Percentiles rank a stretch among this genome's conserved stretches.
These are phyloP conservation scores for Volucella bombylans DNA, from an alignment of 2,888 invertebrate species.

Conservation along the genomic window DNA sequence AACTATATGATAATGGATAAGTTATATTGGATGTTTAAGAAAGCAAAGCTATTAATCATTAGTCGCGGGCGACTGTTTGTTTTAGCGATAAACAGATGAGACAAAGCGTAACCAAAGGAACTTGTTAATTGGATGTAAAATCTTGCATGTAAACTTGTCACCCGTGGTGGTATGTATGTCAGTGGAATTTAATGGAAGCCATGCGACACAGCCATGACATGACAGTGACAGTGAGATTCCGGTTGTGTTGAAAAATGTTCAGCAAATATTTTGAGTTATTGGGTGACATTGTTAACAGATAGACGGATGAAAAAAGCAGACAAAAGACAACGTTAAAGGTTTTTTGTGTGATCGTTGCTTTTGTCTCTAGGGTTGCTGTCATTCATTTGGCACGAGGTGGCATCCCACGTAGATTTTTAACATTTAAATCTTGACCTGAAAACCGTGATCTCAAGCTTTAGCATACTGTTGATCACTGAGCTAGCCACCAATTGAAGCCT, in stretches of 20 bases:
- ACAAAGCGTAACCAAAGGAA: not conserved
- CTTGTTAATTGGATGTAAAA: slow-evolving; percentile 5
- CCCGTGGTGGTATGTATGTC: not conserved
- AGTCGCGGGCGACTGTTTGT: not conserved
- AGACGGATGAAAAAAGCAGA: no score
- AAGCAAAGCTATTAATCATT: not conserved
- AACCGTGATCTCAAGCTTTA: not conserved
- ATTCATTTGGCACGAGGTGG: no score
- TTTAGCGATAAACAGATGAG: slow-evolving; percentile 10
- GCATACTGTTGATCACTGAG: no score
- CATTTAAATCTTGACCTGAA: not conserved
- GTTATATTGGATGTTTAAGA: not conserved
- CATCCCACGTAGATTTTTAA: no score
- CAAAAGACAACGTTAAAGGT: no score
- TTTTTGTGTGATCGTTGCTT: no score
- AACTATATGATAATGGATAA: slow-evolving; percentile 29
- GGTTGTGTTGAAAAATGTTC: not conserved
- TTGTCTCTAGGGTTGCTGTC: no score
- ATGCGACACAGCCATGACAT: not conserved
- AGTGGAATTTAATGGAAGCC: not conserved
- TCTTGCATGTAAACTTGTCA: no score
- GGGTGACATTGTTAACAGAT: no score
- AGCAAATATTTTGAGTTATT: no score
- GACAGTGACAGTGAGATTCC: not conserved
- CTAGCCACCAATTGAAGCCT: no score